Evolutionary conservation across 2,113 vertebrate genomes (phyloP).

Genomic region (Prietella phreatophila): DNA sequence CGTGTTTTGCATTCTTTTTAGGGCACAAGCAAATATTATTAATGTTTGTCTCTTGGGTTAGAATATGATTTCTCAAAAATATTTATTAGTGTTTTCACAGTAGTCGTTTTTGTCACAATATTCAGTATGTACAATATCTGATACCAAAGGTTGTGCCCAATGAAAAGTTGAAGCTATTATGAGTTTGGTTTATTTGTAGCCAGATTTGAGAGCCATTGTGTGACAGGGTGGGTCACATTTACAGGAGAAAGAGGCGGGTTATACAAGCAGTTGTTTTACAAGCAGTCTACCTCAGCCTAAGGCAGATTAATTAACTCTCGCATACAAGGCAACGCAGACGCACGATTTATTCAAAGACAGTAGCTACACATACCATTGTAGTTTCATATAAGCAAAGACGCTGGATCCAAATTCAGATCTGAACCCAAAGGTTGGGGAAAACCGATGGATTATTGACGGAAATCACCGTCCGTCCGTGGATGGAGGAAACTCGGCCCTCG

Average conservation of each 20-base stretch:
- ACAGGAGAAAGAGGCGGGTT: background rate
- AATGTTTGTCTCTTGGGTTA: background rate
- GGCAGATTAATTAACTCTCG: background rate
- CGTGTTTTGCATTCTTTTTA: background rate
- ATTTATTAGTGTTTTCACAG: background rate
- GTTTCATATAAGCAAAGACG: background rate
- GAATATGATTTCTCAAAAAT: background rate
- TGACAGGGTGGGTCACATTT: background rate
- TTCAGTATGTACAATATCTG: background rate
- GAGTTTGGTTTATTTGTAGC: too few relatives aligned
- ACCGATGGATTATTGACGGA: background rate
- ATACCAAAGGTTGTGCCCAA: background rate
- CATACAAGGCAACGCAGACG: background rate
- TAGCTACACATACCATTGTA: background rate
- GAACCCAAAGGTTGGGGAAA: background rate
- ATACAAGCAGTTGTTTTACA: background rate
- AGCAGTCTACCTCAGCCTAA: background rate
- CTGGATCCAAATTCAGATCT: background rate
- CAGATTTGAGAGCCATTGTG: background rate
- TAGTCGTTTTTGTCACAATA: background rate
- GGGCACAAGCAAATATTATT: background rate
- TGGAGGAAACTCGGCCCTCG: background rate
- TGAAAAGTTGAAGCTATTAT: background rate
- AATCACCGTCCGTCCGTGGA: constrained; percentile 24
- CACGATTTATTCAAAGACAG: background rate